Evolutionary conservation across 2,113 vertebrate species (phyloP).

Genomic region (Leucopsar rothschildi): DNA sequence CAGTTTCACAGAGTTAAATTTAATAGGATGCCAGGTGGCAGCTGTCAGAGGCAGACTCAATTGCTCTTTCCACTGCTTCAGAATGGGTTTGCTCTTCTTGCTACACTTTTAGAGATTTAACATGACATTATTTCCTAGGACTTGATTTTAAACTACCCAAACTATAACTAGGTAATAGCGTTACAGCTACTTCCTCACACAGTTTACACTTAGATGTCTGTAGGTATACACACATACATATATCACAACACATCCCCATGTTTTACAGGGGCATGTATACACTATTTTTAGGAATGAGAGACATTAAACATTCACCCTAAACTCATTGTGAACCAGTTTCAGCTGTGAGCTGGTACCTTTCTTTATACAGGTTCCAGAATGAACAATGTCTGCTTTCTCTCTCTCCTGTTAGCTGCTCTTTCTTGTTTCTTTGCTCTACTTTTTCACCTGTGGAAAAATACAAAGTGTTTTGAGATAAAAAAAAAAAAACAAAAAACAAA

Average conservation of each 20-base stretch:
- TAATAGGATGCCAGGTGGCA: slow-evolving; percentile 47
- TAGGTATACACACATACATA: not conserved
- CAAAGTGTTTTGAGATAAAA: not conserved
- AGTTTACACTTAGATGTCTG: not conserved
- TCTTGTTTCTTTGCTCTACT: slow-evolving; percentile 16
- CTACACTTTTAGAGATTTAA: not conserved
- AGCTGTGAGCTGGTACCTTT: slow-evolving; percentile 6
- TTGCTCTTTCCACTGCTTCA: slow-evolving; percentile 5
- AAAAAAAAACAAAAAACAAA: not conserved
- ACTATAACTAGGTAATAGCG: not conserved
- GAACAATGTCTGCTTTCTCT: not conserved
- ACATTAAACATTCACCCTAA: not conserved
- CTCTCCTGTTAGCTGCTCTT: not conserved
- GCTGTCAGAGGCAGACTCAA: slow-evolving; percentile 19
- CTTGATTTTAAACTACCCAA: not conserved
- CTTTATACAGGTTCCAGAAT: not conserved
- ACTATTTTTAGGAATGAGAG: not conserved
- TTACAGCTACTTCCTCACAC: not conserved
- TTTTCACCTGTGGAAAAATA: slow-evolving; percentile 21
- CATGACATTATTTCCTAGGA: not conserved
- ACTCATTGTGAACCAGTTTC: not conserved
- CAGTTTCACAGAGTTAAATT: slow-evolving; percentile 23
- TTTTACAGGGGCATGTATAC: not conserved
- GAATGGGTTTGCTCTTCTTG: slow-evolving; percentile 6
- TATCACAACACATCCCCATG: not conserved